phyloP scores from a whole-genome alignment of 2,888 invertebrate species.

The Scrobipalpa costella region DNA sequence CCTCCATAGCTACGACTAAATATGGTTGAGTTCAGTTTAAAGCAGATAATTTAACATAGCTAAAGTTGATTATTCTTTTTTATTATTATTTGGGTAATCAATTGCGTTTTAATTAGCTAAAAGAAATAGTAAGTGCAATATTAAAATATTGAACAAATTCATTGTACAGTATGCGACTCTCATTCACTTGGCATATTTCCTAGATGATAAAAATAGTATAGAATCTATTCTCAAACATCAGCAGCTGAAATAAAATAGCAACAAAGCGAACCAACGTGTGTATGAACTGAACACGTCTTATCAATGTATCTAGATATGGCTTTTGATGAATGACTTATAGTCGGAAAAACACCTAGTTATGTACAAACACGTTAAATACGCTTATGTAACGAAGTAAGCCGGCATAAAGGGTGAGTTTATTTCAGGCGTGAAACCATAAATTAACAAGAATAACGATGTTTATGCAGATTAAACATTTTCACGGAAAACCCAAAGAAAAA shows the following conservation, averaged over 20 bases:
- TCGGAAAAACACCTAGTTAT: neutral
- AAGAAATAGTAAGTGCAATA: no score
- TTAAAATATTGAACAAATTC: neutral
- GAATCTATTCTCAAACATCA: constrained; percentile 17
- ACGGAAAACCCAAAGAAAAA: no score
- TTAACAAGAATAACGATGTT: no score
- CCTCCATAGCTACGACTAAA: no score
- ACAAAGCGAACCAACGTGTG: neutral
- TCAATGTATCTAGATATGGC: neutral
- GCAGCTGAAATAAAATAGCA: neutral
- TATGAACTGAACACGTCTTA: neutral
- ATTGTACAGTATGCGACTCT: constrained; percentile 17
- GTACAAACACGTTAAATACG: neutral
- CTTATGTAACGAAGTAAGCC: neutral
- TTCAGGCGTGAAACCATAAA: no score
- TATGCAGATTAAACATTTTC: no score
- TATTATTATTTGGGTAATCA: no score
- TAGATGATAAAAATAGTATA: constrained; percentile 28
- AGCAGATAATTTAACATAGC: no score
- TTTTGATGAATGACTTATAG: neutral
- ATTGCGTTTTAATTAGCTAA: no score
- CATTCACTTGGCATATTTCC: constrained; percentile 29
- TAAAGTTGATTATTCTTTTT: no score
- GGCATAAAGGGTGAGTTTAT: neutral
- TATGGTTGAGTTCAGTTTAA: no score